Conservation (phyloP, 2,113 vertebrate genomes). For the Mionectes macconnelli region DNA sequence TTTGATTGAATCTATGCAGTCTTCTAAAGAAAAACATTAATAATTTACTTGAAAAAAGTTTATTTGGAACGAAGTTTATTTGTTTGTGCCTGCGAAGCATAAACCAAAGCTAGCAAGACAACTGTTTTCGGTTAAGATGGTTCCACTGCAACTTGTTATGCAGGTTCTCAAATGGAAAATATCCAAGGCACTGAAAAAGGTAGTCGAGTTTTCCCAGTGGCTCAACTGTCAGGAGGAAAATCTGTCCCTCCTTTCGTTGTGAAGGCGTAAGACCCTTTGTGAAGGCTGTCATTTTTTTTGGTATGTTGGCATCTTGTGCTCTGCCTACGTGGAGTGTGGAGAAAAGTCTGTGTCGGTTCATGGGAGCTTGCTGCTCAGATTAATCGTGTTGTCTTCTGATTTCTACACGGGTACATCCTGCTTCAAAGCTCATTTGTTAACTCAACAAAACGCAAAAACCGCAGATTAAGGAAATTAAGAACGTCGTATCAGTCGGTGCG, state of each 20-base stretch:
- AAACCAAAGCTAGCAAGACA: neutral
- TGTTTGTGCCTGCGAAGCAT: neutral
- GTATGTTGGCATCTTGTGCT: neutral
- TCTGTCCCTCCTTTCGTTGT: neutral
- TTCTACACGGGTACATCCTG: neutral
- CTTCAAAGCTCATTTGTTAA: neutral
- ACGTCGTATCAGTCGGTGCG: neutral
- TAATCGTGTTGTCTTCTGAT: neutral
- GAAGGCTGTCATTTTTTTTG: neutral
- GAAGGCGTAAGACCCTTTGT: neutral
- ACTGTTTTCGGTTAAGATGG: neutral
- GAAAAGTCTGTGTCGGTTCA: neutral
- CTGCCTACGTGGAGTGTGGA: neutral
- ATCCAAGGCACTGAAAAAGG: neutral
- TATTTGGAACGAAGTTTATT: neutral
- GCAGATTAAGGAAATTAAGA: neutral
- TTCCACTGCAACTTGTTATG: slow-evolving; percentile 3
- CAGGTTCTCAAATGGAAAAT: neutral
- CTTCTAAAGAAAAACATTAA: neutral
- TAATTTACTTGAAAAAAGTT: neutral
- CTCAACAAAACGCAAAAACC: neutral
- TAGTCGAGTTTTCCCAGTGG: neutral
- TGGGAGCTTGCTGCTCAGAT: neutral
- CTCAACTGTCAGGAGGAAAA: slow-evolving; percentile 20
- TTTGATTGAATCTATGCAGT: neutral